Evolutionary conservation across 2,888 invertebrate species (phyloP).

Genomic region (Sarcophaga subvicina): DNA sequence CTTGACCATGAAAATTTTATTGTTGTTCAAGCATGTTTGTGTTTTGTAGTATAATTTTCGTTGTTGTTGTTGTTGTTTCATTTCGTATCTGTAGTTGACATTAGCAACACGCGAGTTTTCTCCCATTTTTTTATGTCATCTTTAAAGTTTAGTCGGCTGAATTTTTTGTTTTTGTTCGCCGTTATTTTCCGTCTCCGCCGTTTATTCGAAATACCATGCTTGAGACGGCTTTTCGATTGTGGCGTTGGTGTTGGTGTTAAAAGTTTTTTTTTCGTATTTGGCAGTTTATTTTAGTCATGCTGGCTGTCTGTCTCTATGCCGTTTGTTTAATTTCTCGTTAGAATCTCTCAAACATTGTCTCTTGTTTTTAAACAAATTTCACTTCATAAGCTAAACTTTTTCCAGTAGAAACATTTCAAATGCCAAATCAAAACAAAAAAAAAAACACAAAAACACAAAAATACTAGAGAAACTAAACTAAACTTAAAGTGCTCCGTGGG

Average conservation of each 20-base stretch:
- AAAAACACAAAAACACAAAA: background rate
- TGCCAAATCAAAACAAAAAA: background rate
- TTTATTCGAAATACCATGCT: background rate
- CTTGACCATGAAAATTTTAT: conserved; percentile 68
- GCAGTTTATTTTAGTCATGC: background rate
- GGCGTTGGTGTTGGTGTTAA: background rate
- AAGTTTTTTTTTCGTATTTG: conserved; percentile 19
- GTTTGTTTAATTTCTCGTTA: background rate
- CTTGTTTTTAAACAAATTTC: background rate
- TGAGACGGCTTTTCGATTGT: background rate
- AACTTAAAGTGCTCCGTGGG: conserved; percentile 9
- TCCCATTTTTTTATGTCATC: conserved; percentile 39
- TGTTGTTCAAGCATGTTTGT: conserved; percentile 29
- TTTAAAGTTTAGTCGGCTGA: background rate
- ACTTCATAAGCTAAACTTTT: background rate
- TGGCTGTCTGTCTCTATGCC: background rate
- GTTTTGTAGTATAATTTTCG: background rate
- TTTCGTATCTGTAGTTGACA: conserved; percentile 41
- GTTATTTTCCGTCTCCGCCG: too few relatives aligned
- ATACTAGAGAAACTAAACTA: background rate
- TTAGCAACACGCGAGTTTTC: conserved; percentile 63
- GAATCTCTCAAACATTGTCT: background rate
- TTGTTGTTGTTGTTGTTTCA: background rate
- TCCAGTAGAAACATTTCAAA: background rate
- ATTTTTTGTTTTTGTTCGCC: background rate